Percentiles rank a stretch among this genome's conserved stretches.
Conservation (phyloP, 2,888 invertebrate species). For the Boloria euphrosyne region DNA sequence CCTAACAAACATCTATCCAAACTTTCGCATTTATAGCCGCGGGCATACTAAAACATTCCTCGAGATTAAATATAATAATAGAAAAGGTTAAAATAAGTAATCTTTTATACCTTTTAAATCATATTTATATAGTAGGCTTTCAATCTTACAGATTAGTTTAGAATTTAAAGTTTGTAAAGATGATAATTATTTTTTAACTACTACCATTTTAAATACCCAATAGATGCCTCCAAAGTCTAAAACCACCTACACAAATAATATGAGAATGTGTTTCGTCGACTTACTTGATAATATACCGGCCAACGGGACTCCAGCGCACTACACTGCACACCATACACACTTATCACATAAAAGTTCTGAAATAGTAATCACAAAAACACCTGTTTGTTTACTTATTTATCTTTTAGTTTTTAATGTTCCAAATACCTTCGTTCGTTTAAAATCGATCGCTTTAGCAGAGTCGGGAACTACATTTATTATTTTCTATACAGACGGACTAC, state of each 20-base stretch:
- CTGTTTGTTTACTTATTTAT: conserved; percentile 45
- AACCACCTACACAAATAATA: conserved; percentile 52
- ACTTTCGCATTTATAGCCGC: too few relatives aligned
- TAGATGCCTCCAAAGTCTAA: conserved; percentile 31
- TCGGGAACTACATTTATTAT: conserved; percentile 33
- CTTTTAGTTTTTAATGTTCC: conserved; percentile 54
- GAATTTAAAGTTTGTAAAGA: too few relatives aligned
- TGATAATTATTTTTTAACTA: conserved; percentile 5
- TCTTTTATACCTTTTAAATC: too few relatives aligned
- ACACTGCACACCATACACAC: conserved; percentile 43
- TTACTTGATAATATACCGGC: conserved; percentile 64
- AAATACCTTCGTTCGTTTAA: conserved; percentile 64
- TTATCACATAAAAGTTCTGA: conserved; percentile 41
- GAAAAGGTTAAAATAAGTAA: too few relatives aligned
- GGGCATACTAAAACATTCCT: too few relatives aligned
- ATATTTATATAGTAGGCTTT: too few relatives aligned
- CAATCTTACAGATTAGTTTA: too few relatives aligned
- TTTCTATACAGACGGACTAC: conserved; percentile 46
- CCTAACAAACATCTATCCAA: too few relatives aligned
- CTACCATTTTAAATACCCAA: conserved; percentile 30
- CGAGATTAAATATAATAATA: too few relatives aligned
- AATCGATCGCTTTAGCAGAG: conserved; percentile 38
- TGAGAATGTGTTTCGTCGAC: conserved; percentile 53
- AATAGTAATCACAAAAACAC: conserved; percentile 40
- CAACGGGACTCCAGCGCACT: conserved; percentile 70